A percentile compares a stretch with the other conserved stretches of the same genome.
These are phyloP conservation scores for Amphilophus citrinellus DNA, from an alignment of 2,113 vertebrate species.

Conservation along the genomic window DNA sequence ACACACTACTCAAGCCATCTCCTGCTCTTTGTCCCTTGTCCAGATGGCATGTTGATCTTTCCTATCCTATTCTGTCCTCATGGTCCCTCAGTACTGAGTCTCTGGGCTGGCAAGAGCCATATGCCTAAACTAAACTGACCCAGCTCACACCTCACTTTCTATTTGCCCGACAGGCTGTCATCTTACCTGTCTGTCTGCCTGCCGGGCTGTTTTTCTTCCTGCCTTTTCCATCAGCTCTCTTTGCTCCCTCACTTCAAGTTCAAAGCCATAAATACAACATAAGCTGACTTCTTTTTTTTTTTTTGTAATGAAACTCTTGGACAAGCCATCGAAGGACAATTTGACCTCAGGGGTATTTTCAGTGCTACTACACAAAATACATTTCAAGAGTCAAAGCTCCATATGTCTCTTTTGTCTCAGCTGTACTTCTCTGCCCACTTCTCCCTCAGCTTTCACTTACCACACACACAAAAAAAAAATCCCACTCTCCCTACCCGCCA, in stretches of 20 bases:
- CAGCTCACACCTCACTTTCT: slow-evolving; percentile 46
- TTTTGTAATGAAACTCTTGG: background rate
- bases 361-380: background rate
- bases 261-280: background rate
- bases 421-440: slow-evolving; percentile 43
- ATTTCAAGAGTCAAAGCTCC: slow-evolving; percentile 28
- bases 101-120: slow-evolving; percentile 56
- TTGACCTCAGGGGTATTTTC: background rate
- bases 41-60: slow-evolving; percentile 67
- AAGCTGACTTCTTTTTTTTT: background rate
- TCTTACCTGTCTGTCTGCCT: background rate
- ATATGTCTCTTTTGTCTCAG: slow-evolving; percentile 70
- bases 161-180: slow-evolving; percentile 8
- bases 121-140: slow-evolving; percentile 58
- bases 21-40: slow-evolving; percentile 55
- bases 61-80: slow-evolving; percentile 58
- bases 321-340: background rate
- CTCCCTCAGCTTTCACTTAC: slow-evolving; percentile 31
- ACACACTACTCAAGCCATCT: slow-evolving; percentile 24
- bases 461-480: slow-evolving; percentile 34
- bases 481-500: slow-evolving; percentile 41
- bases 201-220: background rate
- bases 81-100: slow-evolving; percentile 55
- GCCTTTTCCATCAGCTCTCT: background rate
- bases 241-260: background rate